Evolutionary conservation across 2,797 vertebrate genomes (phyloP).

Genomic region (Heliangelus exortis): DNA sequence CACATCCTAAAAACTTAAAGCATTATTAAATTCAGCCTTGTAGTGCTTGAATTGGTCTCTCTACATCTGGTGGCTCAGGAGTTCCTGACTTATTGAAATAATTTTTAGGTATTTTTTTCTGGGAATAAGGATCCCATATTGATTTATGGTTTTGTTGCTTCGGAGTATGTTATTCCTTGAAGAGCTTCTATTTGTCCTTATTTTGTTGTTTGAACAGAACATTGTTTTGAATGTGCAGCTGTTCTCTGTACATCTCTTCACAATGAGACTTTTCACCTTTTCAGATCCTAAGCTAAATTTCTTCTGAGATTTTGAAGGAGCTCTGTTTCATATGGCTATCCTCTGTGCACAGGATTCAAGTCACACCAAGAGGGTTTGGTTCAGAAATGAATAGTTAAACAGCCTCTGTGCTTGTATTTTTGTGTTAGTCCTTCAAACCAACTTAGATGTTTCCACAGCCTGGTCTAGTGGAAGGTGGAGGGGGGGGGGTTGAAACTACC

Average conservation of each 20-base stretch:
- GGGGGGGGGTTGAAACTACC: too few relatives aligned
- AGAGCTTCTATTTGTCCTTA: background rate
- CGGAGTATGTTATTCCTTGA: background rate
- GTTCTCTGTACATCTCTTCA: background rate
- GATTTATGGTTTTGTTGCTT: background rate
- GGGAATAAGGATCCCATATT: background rate
- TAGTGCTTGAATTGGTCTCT: background rate
- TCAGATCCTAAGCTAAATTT: background rate
- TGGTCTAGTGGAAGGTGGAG: too few relatives aligned
- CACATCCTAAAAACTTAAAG: conserved; percentile 14
- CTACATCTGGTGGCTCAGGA: background rate
- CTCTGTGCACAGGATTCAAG: background rate
- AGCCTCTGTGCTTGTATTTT: background rate
- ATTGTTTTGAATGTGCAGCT: background rate
- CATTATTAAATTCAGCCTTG: conserved; percentile 9
- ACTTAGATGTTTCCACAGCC: background rate
- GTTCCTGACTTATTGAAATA: conserved; percentile 5
- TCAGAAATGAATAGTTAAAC: background rate
- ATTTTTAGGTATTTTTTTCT: background rate
- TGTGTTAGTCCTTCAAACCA: background rate
- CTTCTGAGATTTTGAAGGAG: background rate
- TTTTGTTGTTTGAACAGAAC: background rate
- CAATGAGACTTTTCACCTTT: background rate
- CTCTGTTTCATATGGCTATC: background rate
- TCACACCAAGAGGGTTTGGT: background rate